Conservation (phyloP, 2,888 invertebrate genomes). For the Escarpia spicata region DNA sequence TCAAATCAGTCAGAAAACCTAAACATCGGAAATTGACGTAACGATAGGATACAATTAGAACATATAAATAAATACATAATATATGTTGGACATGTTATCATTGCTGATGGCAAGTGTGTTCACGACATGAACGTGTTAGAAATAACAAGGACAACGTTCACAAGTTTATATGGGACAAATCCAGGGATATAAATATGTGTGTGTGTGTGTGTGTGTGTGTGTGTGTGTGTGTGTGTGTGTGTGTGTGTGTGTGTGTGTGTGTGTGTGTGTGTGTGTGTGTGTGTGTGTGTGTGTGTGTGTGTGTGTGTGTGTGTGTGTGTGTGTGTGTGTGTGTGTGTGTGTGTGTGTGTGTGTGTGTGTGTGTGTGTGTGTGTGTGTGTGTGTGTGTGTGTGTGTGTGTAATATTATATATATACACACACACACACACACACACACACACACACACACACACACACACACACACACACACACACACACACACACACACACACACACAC, state of each 20-base stretch:
- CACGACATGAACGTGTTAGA: too few relatives aligned
- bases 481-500: conserved; percentile 14
- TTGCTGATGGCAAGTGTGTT: too few relatives aligned
- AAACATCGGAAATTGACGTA: too few relatives aligned
- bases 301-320: background rate
- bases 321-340: too few relatives aligned
- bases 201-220: too few relatives aligned
- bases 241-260: background rate
- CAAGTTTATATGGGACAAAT: too few relatives aligned
- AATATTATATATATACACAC: background rate
- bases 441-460: background rate
- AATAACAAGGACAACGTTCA: too few relatives aligned
- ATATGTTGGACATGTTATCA: too few relatives aligned
- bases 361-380: background rate
- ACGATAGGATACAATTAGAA: too few relatives aligned
- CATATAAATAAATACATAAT: too few relatives aligned
- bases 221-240: background rate
- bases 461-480: background rate
- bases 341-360: background rate
- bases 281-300: background rate
- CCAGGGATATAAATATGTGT: too few relatives aligned
- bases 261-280: background rate
- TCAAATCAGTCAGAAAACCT: too few relatives aligned
- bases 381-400: background rate
- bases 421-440: background rate